These are phyloP conservation scores for Scyliorhinus canicula DNA, from an alignment of 2,797 vertebrate species.

Conservation along the genomic window DNA sequence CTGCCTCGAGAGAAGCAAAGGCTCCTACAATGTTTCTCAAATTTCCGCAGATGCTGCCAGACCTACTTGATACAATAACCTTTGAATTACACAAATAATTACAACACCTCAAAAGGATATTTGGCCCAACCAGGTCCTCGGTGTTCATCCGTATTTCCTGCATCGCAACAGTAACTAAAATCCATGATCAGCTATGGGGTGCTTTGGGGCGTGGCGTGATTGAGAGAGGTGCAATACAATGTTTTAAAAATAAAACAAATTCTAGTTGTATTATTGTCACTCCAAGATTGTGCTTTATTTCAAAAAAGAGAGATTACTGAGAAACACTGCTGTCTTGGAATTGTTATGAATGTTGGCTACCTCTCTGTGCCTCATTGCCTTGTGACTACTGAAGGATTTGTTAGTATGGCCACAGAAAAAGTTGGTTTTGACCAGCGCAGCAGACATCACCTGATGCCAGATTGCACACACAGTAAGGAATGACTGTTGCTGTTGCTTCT, in stretches of 20 bases:
- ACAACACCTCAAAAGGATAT: background rate
- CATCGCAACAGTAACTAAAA: background rate
- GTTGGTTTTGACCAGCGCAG: background rate
- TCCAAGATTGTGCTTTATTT: background rate
- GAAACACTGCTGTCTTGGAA: background rate
- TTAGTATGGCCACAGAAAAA: background rate
- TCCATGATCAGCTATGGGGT: background rate
- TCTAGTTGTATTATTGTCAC: background rate
- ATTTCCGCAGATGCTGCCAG: background rate
- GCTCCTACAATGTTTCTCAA: background rate
- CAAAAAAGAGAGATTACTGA: background rate
- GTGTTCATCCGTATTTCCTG: background rate
- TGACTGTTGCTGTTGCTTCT: background rate
- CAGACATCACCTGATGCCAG: background rate
- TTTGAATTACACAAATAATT: background rate
- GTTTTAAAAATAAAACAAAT: background rate
- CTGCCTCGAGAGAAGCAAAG: background rate
- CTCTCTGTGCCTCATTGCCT: background rate
- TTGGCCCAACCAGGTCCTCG: background rate
- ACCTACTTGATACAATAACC: background rate
- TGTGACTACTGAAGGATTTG: background rate
- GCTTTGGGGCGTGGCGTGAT: background rate
- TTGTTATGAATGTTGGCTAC: background rate
- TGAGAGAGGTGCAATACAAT: background rate
- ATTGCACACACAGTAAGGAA: background rate